These are phyloP conservation scores for Chlamydotis undulata DNA, from an alignment of 2,113 vertebrate genomes.

Conservation along the genomic window DNA sequence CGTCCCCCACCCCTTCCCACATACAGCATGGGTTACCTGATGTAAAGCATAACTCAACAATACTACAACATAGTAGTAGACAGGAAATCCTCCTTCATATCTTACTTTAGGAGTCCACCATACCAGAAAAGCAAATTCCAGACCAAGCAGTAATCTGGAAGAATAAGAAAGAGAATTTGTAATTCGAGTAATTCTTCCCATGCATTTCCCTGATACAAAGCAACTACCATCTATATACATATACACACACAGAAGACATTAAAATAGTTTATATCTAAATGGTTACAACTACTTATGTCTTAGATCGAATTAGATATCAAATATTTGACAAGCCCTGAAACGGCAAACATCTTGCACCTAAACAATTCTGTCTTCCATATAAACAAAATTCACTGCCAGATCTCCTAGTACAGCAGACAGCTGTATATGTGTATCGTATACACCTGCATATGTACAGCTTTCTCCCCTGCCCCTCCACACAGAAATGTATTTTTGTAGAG, in stretches of 20 bases:
- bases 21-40: constrained; percentile 78
- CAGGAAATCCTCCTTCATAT: constrained; percentile 88
- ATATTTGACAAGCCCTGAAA: not conserved
- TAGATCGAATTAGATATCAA: not conserved
- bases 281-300: not conserved
- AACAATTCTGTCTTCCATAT: not conserved
- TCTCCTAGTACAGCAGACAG: not conserved
- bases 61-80: constrained; percentile 88
- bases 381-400: not conserved
- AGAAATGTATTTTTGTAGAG: not conserved
- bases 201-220: not conserved
- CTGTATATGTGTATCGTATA: too few species aligned
- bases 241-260: not conserved
- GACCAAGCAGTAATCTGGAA: constrained; percentile 88
- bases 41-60: constrained; percentile 93
- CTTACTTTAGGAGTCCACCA: constrained; percentile 94
- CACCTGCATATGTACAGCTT: not conserved
- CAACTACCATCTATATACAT: not conserved
- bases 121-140: constrained; percentile 90
- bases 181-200: not conserved
- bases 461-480: not conserved
- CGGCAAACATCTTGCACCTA: not conserved
- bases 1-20: not conserved
- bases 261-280: not conserved
- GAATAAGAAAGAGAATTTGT: not conserved